A percentile compares a stretch with the other conserved stretches of the same genome.
Evolutionary conservation across 2,113 vertebrate species (phyloP).

Genomic region (Casuarius casuarius): DNA sequence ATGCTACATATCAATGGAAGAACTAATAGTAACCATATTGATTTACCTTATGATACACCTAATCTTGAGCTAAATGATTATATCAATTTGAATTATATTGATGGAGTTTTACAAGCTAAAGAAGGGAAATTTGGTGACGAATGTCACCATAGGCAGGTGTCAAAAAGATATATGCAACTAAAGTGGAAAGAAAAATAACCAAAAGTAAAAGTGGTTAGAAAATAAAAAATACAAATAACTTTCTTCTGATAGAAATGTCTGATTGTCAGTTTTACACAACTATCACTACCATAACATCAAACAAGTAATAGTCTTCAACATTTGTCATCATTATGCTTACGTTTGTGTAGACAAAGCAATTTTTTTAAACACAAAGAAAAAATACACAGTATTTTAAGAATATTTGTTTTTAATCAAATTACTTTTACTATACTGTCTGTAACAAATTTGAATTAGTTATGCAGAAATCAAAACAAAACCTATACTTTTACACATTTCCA

Average conservation of each 20-base stretch:
- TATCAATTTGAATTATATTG: background rate
- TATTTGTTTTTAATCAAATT: background rate
- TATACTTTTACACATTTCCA: background rate
- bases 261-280: background rate
- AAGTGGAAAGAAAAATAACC: background rate
- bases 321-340: background rate
- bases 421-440: background rate
- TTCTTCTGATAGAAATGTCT: background rate
- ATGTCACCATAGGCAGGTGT: too few species aligned
- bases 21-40: background rate
- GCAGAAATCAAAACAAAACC: background rate
- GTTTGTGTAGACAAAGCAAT: background rate
- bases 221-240: background rate
- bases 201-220: background rate
- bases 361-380: background rate
- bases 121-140: background rate
- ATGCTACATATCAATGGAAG: background rate
- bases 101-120: background rate
- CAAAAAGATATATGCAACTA: background rate
- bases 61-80: background rate
- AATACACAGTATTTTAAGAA: background rate
- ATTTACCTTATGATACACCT: background rate
- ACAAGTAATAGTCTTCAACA: background rate
- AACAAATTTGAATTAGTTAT: background rate
- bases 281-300: background rate